phyloP scores from a whole-genome alignment of 2,888 invertebrate genomes.

The Choristoneura rosaceana region DNA sequence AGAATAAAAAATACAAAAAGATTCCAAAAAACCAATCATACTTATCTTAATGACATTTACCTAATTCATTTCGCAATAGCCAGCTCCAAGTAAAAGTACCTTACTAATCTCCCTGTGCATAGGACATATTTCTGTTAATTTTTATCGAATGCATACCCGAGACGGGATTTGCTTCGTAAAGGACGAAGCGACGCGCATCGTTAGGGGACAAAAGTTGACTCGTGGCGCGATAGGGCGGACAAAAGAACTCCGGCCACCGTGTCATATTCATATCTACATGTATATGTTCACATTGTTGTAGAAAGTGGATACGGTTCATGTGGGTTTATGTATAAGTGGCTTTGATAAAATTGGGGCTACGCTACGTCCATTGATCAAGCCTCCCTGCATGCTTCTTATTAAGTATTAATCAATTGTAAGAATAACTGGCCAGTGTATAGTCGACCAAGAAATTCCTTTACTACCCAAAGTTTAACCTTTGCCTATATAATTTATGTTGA shows the following conservation, averaged over 20 bases:
- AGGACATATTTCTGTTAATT: neutral
- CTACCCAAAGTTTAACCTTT: too few species aligned
- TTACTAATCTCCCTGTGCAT: neutral
- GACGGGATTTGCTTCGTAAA: constrained; percentile 3
- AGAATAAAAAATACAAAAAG: too few species aligned
- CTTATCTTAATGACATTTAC: too few species aligned
- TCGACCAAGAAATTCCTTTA: too few species aligned
- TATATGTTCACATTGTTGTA: neutral
- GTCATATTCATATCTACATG: neutral
- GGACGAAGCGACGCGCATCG: constrained; percentile 9
- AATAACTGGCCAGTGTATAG: too few species aligned
- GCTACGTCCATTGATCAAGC: too few species aligned
- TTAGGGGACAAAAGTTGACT: constrained; percentile 22
- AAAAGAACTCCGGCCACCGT: neutral
- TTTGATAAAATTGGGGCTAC: too few species aligned
- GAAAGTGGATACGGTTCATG: neutral
- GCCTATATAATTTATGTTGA: too few species aligned
- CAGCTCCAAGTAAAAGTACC: neutral
- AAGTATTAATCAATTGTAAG: too few species aligned
- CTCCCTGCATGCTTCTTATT: too few species aligned
- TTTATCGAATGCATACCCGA: neutral
- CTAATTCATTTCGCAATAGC: neutral
- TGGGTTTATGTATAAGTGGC: neutral
- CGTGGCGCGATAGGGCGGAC: constrained; percentile 8
- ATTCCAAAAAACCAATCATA: too few species aligned